Evolutionary conservation across 2,888 invertebrate genomes (phyloP), one percentile per base, ranked within the genome.

Genomic region (Protodeltote pygarga): DNA sequence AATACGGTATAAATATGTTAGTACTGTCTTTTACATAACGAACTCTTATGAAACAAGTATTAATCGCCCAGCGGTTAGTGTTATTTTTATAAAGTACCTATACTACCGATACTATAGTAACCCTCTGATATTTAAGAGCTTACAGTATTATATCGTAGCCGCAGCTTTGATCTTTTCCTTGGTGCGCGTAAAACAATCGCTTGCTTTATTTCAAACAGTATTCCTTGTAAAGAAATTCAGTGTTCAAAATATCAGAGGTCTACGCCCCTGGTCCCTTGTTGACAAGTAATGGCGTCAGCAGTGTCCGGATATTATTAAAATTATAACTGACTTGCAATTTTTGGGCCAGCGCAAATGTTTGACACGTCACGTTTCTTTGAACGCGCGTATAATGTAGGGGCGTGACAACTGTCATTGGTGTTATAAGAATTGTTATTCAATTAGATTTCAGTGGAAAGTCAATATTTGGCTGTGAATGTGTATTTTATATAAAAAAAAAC

Each of bases 231-330:
- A 24, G 8, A 34, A 16, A 32, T 19, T 10, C 14, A 5, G 23
- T 9, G 24, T 31, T 42, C 17, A 17, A 21, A 32, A 35, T 24
- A 23, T 11, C 23, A 38, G 51, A 17, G 61, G 44, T 65, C 61
- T 59, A 1, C 5, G 3, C 37, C 37, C 38, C 19, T 54, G 49
- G 70, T 69, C 58, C 48, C 46, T 37, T 25, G 42, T 47, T 47
- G 39, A 41, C 33, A 55, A 32, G 33, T 32, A 40, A 27, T 44
- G 55, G 39, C 48, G 50, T 41, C 52, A 45, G 37, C 47, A 24
- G 9, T 38, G 59, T 53, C 63, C 50, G 68, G 68, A 68, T 67
- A 74, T 73, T 73, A 75, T 72, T 72, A 72, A 66, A 76, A 72
- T 74, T 65, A 68, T 65, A 62, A 71, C 58, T 66, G 65, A 64